Base-by-base conservation (phyloP, 2,888 invertebrate genomes). In the Lissonota sp. region DNA sequence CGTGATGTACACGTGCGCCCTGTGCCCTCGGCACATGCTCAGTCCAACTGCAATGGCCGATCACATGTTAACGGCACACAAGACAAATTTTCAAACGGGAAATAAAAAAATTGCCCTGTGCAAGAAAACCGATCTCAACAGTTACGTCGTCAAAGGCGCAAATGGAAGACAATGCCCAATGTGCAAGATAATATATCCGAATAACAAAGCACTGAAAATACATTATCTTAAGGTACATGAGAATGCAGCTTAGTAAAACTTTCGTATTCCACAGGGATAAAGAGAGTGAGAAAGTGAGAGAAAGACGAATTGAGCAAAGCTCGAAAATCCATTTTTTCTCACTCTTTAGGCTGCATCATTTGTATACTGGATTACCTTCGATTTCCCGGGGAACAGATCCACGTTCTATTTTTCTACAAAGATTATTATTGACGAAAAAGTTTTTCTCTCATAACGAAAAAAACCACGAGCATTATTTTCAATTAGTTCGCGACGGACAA, bases 1-100 rank as follows among this genome's bases (percentile, higher is more conserved):
- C 80, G 93, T 93, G n/a, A 93, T 94, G 72, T 94, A 93, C 90
- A 94, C 94, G 0, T 95, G 95, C 88, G 94, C 93, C 80, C 93
- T 95, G 91, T 95, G 95, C 86, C 94, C 94, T 76, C 93, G 94
- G 4, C 94, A 94, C 85, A 94, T 94, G 84, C 94, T 94, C 92
- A 94, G 93, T 86, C 94, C 93, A 85, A 93, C 93, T 82, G 94
- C 94, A 72, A 93, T 95, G 83, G 93, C 94, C 62, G 93, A 94
- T 42, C 95, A 95, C 89, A 94, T 95, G 82, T 93, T 93, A 66
- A 93, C 93, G 88, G 93, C 93, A 10, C 95, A 95, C 90, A 89
- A 89, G 5, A 85, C 87, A 0, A 85, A 88, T 5, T 85, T 86
- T 0, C 80, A 82, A 1, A 81, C 71, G 6, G 57, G 83, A 0